A percentile compares a stretch with the other conserved stretches of the same genome.
Evolutionary conservation across 2,113 vertebrate species (phyloP).

Genomic region (Mobula hypostoma): DNA sequence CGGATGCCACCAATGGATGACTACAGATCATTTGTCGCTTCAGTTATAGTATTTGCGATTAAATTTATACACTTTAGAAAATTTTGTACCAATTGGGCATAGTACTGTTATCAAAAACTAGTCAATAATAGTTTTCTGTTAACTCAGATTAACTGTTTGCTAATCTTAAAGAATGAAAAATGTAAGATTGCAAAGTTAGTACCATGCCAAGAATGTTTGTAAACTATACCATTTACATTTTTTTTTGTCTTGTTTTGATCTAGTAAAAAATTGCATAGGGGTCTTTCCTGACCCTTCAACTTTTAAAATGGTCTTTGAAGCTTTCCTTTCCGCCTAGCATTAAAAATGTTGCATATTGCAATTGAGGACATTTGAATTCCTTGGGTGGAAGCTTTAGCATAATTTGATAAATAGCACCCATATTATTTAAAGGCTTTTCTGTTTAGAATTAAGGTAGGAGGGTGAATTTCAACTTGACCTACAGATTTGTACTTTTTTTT

Average conservation of each 20-base stretch:
- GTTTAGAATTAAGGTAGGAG: neutral
- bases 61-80: neutral
- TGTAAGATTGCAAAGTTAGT: neutral
- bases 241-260: neutral
- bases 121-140: neutral
- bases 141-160: neutral
- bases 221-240: neutral
- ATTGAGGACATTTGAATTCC: neutral
- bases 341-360: neutral
- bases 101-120: neutral
- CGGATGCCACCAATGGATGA: too few species aligned
- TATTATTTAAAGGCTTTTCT: neutral
- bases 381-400: neutral
- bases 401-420: neutral
- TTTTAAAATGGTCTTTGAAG: neutral
- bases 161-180: neutral
- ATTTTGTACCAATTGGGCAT: neutral
- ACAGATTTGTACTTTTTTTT: constrained; percentile 33
- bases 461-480: neutral
- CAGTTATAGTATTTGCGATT: neutral
- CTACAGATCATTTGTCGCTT: neutral
- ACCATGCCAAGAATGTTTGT: neutral
- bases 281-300: neutral
- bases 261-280: neutral
- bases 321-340: neutral